Percentiles rank a stretch among this genome's conserved stretches.
These are phyloP conservation scores for Vespertilio murinus DNA, from an alignment of 2,797 vertebrate species.

Conservation along the genomic window DNA sequence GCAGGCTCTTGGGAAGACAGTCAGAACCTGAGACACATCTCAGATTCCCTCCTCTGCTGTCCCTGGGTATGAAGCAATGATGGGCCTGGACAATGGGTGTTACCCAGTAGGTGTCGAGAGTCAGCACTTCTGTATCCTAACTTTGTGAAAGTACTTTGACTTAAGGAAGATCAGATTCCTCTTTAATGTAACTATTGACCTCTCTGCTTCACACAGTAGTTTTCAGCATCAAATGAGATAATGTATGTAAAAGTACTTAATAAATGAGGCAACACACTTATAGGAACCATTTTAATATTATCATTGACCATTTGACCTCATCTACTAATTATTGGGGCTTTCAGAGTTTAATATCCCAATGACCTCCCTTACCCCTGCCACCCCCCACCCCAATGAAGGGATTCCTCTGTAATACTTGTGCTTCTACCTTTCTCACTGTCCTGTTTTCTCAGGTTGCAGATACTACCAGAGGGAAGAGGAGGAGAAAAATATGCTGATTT, in stretches of 20 bases:
- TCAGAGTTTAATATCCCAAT: not conserved
- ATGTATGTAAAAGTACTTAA: not conserved
- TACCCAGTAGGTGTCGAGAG: not conserved
- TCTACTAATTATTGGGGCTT: not conserved
- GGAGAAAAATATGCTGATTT: not conserved
- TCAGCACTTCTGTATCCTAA: not conserved
- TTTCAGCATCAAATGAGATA: not conserved
- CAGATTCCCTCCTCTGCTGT: not conserved
- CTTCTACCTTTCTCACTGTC: not conserved
- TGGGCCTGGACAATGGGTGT: not conserved
- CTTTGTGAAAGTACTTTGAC: not conserved
- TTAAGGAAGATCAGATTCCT: not conserved
- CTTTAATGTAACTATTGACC: not conserved
- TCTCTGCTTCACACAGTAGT: not conserved
- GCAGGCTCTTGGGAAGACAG: not conserved
- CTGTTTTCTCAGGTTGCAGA: constrained; percentile 7
- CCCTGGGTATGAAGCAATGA: not conserved
- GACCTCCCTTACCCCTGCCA: too few relatives aligned
- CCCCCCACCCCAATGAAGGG: not conserved
- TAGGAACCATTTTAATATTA: not conserved
- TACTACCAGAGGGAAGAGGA: not conserved
- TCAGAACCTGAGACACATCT: not conserved
- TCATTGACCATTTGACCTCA: not conserved
- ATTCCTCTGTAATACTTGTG: not conserved
- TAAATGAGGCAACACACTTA: not conserved